Evolutionary conservation across 2,113 vertebrate genomes (phyloP), one percentile per base, ranked within the genome.

Genomic region (Cryptotis parvus): DNA sequence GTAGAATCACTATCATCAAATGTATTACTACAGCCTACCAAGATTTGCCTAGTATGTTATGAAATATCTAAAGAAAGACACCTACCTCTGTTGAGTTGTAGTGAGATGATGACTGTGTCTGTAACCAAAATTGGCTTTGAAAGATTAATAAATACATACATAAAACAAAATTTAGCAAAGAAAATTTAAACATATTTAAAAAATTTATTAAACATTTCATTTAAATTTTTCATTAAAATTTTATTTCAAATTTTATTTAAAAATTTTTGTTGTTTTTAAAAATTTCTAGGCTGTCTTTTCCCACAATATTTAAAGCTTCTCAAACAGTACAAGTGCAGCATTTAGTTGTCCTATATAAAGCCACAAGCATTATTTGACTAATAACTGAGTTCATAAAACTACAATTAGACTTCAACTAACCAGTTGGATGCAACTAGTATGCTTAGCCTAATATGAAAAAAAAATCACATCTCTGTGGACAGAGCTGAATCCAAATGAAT

Each of bases 81-180:
- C 41, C 26, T 39, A 14, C 15, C 49, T 92, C 55, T 61, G 14
- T 82, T 43, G 33, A 93, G 24, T 31, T 93, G 35, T 33, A 87
- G 61, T 80, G 68, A 85, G 92, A 88, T 26, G 31, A 95, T 94
- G 94, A 95, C 33, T 89, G n/a, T n/a, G n/a, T n/a, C 91, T 87
- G 74, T 74, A 83, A 85, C 41, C 39, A 86, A 82, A 93, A 66
- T 91, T 94, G 86, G 79, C 73, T 90, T 96, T 96, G 75, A 90
- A 94, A 94, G 73, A 65, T 94, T 89, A 97, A 78, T 39, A 96
- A 91, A 94, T 95, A 92, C 65, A 27, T 52, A 84, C 45, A 90
- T 18, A 2, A 94, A 96, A 94, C 72, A 2, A 84, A 94, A 80
- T 20, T 84, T 89, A 74, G 39, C 72, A 73, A 78, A 18, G 75